Evolutionary conservation across 2,888 invertebrate genomes (phyloP).

Genomic region (Crematogaster levior): DNA sequence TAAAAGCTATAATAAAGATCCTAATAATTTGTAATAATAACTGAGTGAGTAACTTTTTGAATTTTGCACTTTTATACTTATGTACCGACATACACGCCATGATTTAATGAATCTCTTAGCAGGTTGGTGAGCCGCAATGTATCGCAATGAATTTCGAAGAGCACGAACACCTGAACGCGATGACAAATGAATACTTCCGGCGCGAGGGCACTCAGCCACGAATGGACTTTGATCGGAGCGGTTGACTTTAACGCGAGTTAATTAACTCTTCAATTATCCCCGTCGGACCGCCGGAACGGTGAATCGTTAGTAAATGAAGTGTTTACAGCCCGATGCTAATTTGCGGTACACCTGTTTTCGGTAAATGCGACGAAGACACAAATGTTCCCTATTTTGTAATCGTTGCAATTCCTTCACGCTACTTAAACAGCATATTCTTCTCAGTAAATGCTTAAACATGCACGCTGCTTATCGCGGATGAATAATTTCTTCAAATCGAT

Average conservation of each 20-base stretch:
- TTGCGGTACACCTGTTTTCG: constrained; percentile 66
- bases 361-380: constrained; percentile 16
- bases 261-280: constrained; percentile 67
- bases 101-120: constrained; percentile 23
- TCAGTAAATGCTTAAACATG: background rate
- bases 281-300: constrained; percentile 22
- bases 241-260: constrained; percentile 52
- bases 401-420: constrained; percentile 55
- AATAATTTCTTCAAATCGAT: background rate
- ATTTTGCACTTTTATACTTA: background rate
- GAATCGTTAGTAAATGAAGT: constrained; percentile 44
- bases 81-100: background rate
- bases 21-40: background rate
- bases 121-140: constrained; percentile 8
- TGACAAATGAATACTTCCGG: constrained; percentile 61
- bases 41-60: background rate
- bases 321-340: constrained; percentile 67
- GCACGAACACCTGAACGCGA: constrained; percentile 44
- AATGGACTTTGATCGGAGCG: constrained; percentile 50
- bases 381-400: background rate
- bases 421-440: constrained; percentile 61
- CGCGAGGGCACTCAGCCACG: constrained; percentile 31
- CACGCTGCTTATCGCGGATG: background rate
- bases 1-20: background rate
- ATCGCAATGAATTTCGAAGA: constrained; percentile 28